Base-by-base conservation (phyloP, 2,797 vertebrate genomes). In the Strix occidentalis region DNA sequence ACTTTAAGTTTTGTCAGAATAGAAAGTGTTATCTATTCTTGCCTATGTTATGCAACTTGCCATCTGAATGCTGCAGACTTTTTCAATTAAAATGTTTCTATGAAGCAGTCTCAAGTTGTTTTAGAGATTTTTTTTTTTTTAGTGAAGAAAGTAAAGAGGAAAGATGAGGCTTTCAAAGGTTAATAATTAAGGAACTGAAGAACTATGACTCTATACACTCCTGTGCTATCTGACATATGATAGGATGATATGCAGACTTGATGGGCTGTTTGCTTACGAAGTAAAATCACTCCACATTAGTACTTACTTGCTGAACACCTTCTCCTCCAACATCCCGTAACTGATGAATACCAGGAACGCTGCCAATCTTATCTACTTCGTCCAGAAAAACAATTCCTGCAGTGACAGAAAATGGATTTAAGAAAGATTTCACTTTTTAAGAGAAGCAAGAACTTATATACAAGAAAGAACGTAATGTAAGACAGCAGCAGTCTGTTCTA, bases 311-410 rank as follows among this genome's bases (percentile, higher is more conserved):
- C 97, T 99, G 99, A 93, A 99, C 99, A 68, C 99, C 99, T 97
- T 99, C 99, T 98, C 99, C 99, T 90, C 99, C 99, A 39, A 99
- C 99, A 77, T 99, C 99, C 96, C 99, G 98, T 90, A 99, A 98
- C 97, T 99, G 99, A 98, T 99, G 99, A 97, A 99, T 99, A 84
- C 99, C 99, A 88, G 99, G 99, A 93, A 99, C 99, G 3, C 99
- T 99, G 98, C 99, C 99, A 96, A 99, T 99, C 98, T 99, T 99
- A 97, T 99, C 99, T 77, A 99, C 99, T 98, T 99, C 99, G 83
- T 99, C 99, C 98, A 99, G 98, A 96, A 99, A 99, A 97, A 99
- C 99, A 91, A 99, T 99, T 92, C 99, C 99, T 99, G 97, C 94
- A 97, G 64, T 89, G 28, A 93, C 14, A 96, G 53, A 72, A 82